Evolutionary conservation across 1,140 invertebrate genomes (phyloP).

Genomic region (Euwallacea similis): DNA sequence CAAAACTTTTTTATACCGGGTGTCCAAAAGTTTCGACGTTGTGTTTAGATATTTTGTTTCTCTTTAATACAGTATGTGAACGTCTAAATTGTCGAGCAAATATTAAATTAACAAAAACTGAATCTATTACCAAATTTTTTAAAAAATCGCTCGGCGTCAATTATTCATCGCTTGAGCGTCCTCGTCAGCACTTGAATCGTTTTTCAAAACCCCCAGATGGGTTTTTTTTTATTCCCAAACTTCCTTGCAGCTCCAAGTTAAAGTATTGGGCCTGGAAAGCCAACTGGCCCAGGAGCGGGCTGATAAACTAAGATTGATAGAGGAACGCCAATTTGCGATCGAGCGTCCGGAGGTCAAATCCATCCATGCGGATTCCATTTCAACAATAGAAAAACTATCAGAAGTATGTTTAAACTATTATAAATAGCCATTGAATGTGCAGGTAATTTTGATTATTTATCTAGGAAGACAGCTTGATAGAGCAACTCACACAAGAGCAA

Average conservation of each 20-base stretch:
- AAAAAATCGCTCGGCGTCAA: not conserved
- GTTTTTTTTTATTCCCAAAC: not conserved
- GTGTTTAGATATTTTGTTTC: too few relatives aligned
- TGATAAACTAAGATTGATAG: conserved; percentile 23
- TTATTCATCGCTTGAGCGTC: not conserved
- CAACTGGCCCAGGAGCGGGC: conserved; percentile 29
- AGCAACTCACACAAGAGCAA: not conserved
- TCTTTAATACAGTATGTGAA: too few relatives aligned
- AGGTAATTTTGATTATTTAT: not conserved
- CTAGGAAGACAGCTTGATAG: not conserved
- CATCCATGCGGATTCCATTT: conserved; percentile 26
- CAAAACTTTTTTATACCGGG: too few relatives aligned
- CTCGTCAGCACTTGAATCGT: not conserved
- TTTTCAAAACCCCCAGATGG: not conserved
- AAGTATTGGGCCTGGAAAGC: conserved; percentile 32
- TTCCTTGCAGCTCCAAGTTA: conserved; percentile 34
- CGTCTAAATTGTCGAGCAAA: not conserved
- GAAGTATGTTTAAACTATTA: conserved; percentile 30
- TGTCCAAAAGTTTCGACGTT: too few relatives aligned
- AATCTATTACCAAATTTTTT: not conserved
- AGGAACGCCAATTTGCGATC: conserved; percentile 12
- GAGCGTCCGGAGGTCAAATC: conserved; percentile 9
- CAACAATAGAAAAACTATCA: conserved; percentile 39
- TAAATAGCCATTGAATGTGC: not conserved
- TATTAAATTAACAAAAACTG: not conserved